Conservation (phyloP, 2,797 vertebrate genomes). For the Strix occidentalis region DNA sequence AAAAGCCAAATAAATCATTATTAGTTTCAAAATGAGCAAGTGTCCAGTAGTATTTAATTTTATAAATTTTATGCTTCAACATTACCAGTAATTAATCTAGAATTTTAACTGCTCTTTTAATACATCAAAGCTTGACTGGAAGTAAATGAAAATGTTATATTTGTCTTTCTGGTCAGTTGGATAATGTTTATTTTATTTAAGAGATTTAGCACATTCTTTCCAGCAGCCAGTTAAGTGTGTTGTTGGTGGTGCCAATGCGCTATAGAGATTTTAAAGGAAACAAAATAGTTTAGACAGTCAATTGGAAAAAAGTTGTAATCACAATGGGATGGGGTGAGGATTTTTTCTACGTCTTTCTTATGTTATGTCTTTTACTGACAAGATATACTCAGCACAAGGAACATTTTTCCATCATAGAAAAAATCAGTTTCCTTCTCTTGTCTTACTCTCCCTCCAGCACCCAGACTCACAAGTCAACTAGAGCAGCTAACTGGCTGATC, state of each 20-base stretch:
- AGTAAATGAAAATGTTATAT: not conserved
- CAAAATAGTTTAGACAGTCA: not conserved
- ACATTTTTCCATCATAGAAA: not conserved
- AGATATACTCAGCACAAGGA: not conserved
- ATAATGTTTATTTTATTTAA: not conserved
- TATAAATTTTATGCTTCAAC: not conserved
- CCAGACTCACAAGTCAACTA: not conserved
- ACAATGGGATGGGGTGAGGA: not conserved
- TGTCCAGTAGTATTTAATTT: not conserved
- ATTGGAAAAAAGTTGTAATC: not conserved
- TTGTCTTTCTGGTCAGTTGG: not conserved
- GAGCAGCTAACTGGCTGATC: not conserved
- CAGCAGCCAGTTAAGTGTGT: not conserved
- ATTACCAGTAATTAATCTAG: not conserved
- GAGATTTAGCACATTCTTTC: not conserved
- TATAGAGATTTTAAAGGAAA: not conserved
- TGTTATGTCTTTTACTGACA: not conserved
- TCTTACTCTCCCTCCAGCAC: not conserved
- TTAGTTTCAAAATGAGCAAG: not conserved
- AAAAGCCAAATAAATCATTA: slow-evolving; percentile 1
- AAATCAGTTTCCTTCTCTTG: not conserved
- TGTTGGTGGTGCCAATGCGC: not conserved
- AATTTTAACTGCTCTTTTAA: not conserved
- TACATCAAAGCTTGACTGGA: not conserved
- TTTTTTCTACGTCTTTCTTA: not conserved